Conservation (phyloP, 2,797 vertebrate species). For the Macroramphosus scolopax region DNA sequence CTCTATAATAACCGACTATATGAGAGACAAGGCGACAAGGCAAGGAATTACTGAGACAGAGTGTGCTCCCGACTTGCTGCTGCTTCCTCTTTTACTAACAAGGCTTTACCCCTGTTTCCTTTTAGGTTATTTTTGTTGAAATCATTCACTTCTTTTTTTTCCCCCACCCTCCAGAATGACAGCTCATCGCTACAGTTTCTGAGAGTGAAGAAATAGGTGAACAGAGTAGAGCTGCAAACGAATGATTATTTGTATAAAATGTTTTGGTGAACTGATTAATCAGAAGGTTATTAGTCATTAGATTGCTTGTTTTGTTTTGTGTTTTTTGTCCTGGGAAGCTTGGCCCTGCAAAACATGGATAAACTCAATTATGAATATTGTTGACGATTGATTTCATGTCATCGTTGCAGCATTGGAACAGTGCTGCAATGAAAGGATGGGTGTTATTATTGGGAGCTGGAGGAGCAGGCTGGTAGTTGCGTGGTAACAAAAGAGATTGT, state of each 20-base stretch:
- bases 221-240: slow-evolving; percentile 6
- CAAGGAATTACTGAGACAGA: slow-evolving; percentile 71
- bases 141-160: slow-evolving; percentile 55
- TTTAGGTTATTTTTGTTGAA: slow-evolving; percentile 69
- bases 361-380: no score
- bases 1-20: slow-evolving; percentile 69
- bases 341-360: no score
- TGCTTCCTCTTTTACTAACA: slow-evolving; percentile 71
- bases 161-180: no score
- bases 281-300: no score
- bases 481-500: slow-evolving; percentile 74
- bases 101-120: slow-evolving; percentile 62
- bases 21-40: slow-evolving; percentile 69
- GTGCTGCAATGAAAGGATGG: slow-evolving; percentile 18
- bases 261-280: slow-evolving; percentile 3
- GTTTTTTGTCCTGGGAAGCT: no score
- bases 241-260: slow-evolving; percentile 3
- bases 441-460: slow-evolving; percentile 16
- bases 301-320: no score
- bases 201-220: slow-evolving; percentile 14
- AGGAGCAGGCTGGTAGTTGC: slow-evolving; percentile 40
- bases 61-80: slow-evolving; percentile 52
- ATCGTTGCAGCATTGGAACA: no score
- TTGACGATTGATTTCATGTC: no score
- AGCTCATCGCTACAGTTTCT: slow-evolving; percentile 26